Evolutionary conservation across 2,888 invertebrate genomes (phyloP).

Genomic region (Erebia epiphron): DNA sequence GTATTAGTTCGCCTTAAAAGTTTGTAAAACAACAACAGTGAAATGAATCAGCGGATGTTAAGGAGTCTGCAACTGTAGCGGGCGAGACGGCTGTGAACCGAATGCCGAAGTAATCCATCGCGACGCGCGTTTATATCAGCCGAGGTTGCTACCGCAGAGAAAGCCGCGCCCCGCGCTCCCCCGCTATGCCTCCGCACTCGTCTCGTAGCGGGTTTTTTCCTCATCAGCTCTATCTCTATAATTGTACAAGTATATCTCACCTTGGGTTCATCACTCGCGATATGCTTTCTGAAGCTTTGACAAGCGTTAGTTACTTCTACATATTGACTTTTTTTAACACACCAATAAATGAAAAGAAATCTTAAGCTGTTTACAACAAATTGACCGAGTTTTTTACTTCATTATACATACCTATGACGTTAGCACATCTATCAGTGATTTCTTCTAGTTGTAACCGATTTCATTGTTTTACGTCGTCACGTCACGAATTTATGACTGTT

Average conservation of each 20-base stretch:
- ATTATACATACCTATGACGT: background rate
- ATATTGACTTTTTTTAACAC: constrained; percentile 5
- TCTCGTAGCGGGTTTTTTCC: constrained; percentile 80
- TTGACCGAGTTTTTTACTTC: constrained; percentile 1
- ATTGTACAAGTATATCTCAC: constrained; percentile 64
- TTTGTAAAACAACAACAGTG: constrained; percentile 45
- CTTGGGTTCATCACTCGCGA: constrained; percentile 73
- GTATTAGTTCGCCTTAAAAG: constrained; percentile 61
- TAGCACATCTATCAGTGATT: background rate
- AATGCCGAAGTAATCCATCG: constrained; percentile 79
- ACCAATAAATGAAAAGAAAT: background rate
- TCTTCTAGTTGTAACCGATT: background rate
- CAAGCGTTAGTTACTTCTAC: constrained; percentile 2
- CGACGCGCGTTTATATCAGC: constrained; percentile 79
- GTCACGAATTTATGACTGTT: background rate
- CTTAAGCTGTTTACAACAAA: background rate
- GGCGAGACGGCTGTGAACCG: constrained; percentile 81
- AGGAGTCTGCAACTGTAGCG: constrained; percentile 64
- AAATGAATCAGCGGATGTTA: constrained; percentile 47
- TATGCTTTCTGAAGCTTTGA: constrained; percentile 57
- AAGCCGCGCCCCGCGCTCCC: constrained; percentile 79
- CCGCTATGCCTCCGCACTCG: constrained; percentile 61
- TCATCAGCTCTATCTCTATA: constrained; percentile 69
- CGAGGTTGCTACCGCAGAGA: constrained; percentile 65
- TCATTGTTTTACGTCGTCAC: no score